Evolutionary conservation across 2,888 invertebrate genomes (phyloP).

Genomic region (Quadriops clusia): DNA sequence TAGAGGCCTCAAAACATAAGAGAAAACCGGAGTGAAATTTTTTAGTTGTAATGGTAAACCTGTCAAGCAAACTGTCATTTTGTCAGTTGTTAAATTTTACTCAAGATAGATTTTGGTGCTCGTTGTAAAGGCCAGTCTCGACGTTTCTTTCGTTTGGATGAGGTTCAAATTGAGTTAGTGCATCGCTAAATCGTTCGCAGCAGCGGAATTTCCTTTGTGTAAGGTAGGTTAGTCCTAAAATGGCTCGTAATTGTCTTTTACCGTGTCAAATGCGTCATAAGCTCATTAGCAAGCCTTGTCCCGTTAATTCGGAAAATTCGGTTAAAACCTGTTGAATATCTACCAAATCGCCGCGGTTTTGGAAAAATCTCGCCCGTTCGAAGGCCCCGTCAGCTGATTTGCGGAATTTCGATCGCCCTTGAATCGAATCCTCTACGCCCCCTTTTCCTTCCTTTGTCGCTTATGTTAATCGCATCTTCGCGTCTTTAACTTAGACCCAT

Average conservation of each 20-base stretch:
- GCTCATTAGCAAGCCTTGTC: conserved; percentile 15
- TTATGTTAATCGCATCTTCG: conserved; percentile 3
- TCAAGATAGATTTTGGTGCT: too few relatives aligned
- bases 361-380: conserved; percentile 8
- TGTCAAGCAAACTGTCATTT: too few relatives aligned
- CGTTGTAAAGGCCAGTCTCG: too few relatives aligned
- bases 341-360: conserved; percentile 8
- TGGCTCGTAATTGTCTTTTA: conserved; percentile 12
- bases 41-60: too few relatives aligned
- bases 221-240: conserved; percentile 32
- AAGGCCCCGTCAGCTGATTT: conserved; percentile 19
- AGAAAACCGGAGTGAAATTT: too few relatives aligned
- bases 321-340: conserved; percentile 16
- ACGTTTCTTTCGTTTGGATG: too few relatives aligned
- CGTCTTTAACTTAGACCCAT: not conserved
- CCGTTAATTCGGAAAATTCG: conserved; percentile 15
- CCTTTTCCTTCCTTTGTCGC: conserved; percentile 13
- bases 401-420: conserved; percentile 19
- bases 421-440: conserved; percentile 18
- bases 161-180: conserved; percentile 12
- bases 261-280: conserved; percentile 35
- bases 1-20: too few relatives aligned
- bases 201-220: conserved; percentile 15
- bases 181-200: conserved; percentile 14
- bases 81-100: too few relatives aligned